Evolutionary conservation across 2,113 vertebrate species (phyloP).

Genomic region (Caloenas nicobarica): DNA sequence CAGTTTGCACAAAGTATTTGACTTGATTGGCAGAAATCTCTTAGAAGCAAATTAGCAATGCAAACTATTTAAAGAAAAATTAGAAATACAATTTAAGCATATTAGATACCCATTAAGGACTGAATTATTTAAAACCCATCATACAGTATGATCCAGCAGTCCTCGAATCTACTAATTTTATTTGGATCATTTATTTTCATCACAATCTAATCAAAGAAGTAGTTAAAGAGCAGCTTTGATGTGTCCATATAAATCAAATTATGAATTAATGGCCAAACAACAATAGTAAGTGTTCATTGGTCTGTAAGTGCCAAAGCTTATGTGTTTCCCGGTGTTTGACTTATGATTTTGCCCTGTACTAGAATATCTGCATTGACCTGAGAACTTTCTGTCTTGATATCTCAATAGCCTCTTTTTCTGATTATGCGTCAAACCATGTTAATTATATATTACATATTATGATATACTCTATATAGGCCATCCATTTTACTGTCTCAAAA

Average conservation of each 20-base stretch:
- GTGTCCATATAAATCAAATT: background rate
- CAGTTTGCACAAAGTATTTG: conserved; percentile 37
- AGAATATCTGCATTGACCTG: background rate
- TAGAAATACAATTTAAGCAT: conserved; percentile 63
- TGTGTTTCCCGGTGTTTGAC: background rate
- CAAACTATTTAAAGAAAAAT: conserved; percentile 70
- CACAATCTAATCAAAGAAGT: background rate
- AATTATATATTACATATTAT: background rate
- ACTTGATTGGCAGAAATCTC: conserved; percentile 65
- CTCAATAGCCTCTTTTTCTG: background rate
- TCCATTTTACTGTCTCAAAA: background rate
- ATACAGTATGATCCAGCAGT: background rate
- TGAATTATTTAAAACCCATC: conserved; percentile 66
- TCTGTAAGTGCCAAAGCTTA: background rate
- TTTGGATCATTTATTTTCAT: conserved; percentile 23
- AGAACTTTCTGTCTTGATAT: background rate
- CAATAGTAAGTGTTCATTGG: background rate
- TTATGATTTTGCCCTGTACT: background rate
- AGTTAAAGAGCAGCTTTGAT: background rate
- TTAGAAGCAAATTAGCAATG: conserved; percentile 61
- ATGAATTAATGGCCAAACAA: background rate
- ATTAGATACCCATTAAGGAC: conserved; percentile 63
- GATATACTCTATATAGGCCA: background rate
- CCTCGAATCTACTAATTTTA: background rate
- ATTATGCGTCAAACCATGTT: background rate